These are phyloP conservation scores for Podarcis raffonei DNA, from an alignment of 2,113 vertebrate genomes.

Conservation along the genomic window DNA sequence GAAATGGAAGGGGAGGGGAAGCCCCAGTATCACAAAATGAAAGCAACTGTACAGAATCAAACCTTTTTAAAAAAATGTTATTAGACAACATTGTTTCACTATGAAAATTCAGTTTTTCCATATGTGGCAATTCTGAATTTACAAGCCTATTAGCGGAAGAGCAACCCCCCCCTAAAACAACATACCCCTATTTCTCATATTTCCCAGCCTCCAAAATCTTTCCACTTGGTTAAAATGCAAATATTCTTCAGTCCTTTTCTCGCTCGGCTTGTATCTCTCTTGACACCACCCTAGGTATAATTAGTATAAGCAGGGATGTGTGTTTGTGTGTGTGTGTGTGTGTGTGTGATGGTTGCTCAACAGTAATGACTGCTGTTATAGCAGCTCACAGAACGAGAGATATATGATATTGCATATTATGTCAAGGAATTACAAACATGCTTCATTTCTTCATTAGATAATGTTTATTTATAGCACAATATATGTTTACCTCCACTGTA, in stretches of 20 bases:
- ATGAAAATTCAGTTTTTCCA: slow-evolving; percentile 38
- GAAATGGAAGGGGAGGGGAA: not conserved
- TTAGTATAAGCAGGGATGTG: slow-evolving; percentile 67
- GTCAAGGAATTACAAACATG: slow-evolving; percentile 75
- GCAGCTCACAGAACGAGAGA: slow-evolving; percentile 68
- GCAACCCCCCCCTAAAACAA: not conserved
- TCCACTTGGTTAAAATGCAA: slow-evolving; percentile 46
- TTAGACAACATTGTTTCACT: slow-evolving; percentile 9
- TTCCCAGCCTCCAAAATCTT: not conserved
- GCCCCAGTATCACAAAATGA: not conserved
- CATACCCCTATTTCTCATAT: slow-evolving; percentile 5
- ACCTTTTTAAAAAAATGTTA: not conserved
- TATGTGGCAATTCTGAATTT: slow-evolving; percentile 51
- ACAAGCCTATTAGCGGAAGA: slow-evolving; percentile 47
- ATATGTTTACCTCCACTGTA: slow-evolving; percentile 78
- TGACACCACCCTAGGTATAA: slow-evolving; percentile 65
- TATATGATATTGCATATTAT: slow-evolving; percentile 70
- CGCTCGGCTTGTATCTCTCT: slow-evolving; percentile 59
- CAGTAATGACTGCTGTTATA: slow-evolving; percentile 74
- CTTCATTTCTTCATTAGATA: slow-evolving; percentile 82
- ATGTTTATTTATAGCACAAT: slow-evolving; percentile 81
- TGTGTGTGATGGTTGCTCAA: slow-evolving; percentile 58
- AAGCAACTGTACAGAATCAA: not conserved
- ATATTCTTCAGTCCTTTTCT: slow-evolving; percentile 35
- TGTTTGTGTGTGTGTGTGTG: slow-evolving; percentile 54